A percentile compares a stretch with the other conserved stretches of the same genome.
phyloP scores from a whole-genome alignment of 2,113 vertebrate species.

The Hippocampus guttulatus region DNA sequence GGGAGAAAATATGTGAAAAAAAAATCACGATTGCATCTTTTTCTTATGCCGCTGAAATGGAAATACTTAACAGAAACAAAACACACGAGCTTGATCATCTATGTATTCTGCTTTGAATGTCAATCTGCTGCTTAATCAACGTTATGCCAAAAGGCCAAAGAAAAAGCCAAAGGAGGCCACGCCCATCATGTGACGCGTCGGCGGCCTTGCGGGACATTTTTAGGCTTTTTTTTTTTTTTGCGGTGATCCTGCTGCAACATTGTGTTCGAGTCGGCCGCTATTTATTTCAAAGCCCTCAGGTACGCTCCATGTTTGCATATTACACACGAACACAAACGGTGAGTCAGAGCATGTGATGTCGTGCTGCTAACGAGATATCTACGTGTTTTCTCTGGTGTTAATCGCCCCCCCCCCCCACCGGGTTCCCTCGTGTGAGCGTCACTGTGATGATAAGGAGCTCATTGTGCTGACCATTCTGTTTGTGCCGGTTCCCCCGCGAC shows the following conservation, averaged over 20 bases:
- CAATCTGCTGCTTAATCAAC: neutral
- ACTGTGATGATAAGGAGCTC: neutral
- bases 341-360: neutral
- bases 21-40: too few relatives aligned
- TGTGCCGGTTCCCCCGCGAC: too few relatives aligned
- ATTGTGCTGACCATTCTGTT: neutral
- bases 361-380: slow-evolving; percentile 1
- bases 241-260: neutral
- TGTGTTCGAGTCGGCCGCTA: neutral
- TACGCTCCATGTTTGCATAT: neutral
- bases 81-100: too few relatives aligned
- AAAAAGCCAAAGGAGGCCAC: neutral
- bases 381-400: neutral
- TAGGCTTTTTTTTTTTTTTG: neutral
- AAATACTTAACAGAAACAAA: too few relatives aligned
- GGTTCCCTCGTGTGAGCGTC: neutral
- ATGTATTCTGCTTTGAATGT: too few relatives aligned
- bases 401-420: neutral
- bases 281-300: neutral
- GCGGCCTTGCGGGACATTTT: neutral
- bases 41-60: too few relatives aligned
- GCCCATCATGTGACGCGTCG: neutral
- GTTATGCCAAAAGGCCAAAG: slow-evolving; percentile 3
- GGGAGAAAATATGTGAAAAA: too few relatives aligned
- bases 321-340: neutral